Base-by-base conservation (phyloP, 37 sponge, comb jelly and placozoan species). In the Tethya wilhelma region DNA sequence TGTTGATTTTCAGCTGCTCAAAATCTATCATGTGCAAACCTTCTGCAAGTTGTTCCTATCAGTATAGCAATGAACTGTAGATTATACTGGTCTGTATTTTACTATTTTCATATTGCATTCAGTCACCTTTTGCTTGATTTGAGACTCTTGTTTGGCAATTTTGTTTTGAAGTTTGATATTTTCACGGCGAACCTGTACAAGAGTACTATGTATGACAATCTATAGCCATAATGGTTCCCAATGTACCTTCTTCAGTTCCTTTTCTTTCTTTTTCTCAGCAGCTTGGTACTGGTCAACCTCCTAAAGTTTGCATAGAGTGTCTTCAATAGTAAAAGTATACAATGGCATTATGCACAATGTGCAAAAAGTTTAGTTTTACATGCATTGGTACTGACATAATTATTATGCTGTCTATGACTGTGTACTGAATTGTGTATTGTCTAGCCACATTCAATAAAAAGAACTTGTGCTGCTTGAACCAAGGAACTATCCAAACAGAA, bases 1-100 rank as follows among this genome's bases (percentile, higher is more conserved):
- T 96, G 71, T 96, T 95, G 42, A 98, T 98, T 78, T 95, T 95
- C 25, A 98, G 86, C 87, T 98, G 99, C 79, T 98, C 99, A 84
- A 98, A 98, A 73, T 98, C 99, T 14, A 98, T 96, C 88, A 96
- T 85, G 75, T 98, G 96, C 5, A 98, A 89, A 0, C 99, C 99
- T 37, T 93, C 99, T 19, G 96, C 96, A 29, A 98, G 80, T 63
- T 96, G 91, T 53, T 98, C 99, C 87, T 93, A 56, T n/a, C n/a
- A n/a, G n/a, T n/a, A n/a, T n/a, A n/a, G n/a, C n/a, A n/a, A n/a
- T n/a, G n/a, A n/a, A n/a, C n/a, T n/a, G 11, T 26, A n/a, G 9
- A 42, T 2, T 11, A 44, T 1, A 26, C 11, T 3, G 8, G n/a
- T 59, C 1, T 59, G 36, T 59, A 4, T 23, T 12, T 20, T 37